Base-by-base conservation (phyloP, 2,113 vertebrate species). In the Colossoma macropomum region DNA sequence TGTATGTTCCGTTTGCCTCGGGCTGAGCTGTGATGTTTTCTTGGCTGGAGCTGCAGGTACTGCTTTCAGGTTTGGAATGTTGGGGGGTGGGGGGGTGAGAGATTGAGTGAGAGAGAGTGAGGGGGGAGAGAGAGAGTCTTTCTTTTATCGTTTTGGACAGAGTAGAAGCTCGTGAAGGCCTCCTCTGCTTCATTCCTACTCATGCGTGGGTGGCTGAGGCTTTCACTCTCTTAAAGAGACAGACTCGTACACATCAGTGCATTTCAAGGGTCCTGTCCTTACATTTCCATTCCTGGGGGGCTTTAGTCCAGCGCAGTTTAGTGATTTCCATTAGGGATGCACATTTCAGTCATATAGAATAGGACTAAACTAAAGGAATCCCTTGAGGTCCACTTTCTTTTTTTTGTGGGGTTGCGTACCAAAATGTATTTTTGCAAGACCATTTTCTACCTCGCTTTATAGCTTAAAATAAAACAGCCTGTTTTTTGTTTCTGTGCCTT, bases 171-270 rank as follows among this genome's bases (percentile, higher is more conserved):
- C 63, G 45, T 68, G 62, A 76, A 28, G 45, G 19, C 81, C 75
- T 70, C 56, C 66, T 60, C 56, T 25, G n/a, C 59, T 62, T 82
- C 81, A 69, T 82, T 82, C 81, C 63, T 59, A 52, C 50, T 5
- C 8, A 69, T 16, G 54, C 60, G 66, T 78, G 82, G 56, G 75
- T 30, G 28, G 23, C 50, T 83, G 13, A 34, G 75, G 62, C 34
- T 77, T 38, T 72, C 52, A 71, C 27, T 16, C 38, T 77, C 32
- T 56, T 56, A 81, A 38, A 66, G 30, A 15, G 19, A 34, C 41
- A 16, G 45, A 50, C 48, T 2, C 34, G 63, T 48, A 81, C 28
- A n/a, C 56, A 66, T 45, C 25, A 19, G 21, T 16, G 15, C 9
- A 11, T 45, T 45, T 45, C 10, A 4, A 7, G 34, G 34, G n/a